Percentiles rank a stretch among this genome's conserved stretches.
Conservation (phyloP, 2,888 invertebrate species). For the Torymus tubicola region DNA sequence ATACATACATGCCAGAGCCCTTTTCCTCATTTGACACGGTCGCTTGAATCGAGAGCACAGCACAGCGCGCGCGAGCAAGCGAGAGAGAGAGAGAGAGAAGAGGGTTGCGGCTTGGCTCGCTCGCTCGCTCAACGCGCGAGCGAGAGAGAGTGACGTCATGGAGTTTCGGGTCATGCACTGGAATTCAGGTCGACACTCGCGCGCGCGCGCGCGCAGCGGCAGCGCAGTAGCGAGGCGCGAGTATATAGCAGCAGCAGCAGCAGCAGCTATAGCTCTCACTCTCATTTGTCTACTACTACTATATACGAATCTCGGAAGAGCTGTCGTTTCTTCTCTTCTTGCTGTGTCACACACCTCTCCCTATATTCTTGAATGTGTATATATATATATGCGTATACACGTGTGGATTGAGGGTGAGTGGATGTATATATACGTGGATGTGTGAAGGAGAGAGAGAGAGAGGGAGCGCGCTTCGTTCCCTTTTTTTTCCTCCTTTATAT, state of each 20-base stretch:
- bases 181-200: slow-evolving; percentile 64
- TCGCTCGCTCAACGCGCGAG: not conserved
- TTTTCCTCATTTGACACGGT: slow-evolving; percentile 47
- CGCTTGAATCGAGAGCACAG: slow-evolving; percentile 49
- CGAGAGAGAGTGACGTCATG: slow-evolving; percentile 63
- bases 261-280: slow-evolving; percentile 29
- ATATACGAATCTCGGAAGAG: slow-evolving; percentile 45
- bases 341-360: slow-evolving; percentile 20
- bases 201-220: slow-evolving; percentile 12
- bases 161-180: slow-evolving; percentile 66
- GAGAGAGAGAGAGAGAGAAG: slow-evolving; percentile 5
- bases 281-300: slow-evolving; percentile 46
- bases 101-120: slow-evolving; percentile 36
- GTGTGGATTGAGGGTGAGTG: too few relatives aligned
- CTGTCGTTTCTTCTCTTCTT: slow-evolving; percentile 20
- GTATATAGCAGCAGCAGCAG: not conserved
- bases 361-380: not conserved
- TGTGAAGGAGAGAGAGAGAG: too few relatives aligned
- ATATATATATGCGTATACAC: too few relatives aligned
- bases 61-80: not conserved
- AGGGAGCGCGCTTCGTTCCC: too few relatives aligned
- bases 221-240: not conserved
- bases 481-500: not conserved
- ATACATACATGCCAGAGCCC: not conserved
- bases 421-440: too few relatives aligned